Evolutionary conservation across 2,113 vertebrate species (phyloP).

Genomic region (Lipophrys pholis): DNA sequence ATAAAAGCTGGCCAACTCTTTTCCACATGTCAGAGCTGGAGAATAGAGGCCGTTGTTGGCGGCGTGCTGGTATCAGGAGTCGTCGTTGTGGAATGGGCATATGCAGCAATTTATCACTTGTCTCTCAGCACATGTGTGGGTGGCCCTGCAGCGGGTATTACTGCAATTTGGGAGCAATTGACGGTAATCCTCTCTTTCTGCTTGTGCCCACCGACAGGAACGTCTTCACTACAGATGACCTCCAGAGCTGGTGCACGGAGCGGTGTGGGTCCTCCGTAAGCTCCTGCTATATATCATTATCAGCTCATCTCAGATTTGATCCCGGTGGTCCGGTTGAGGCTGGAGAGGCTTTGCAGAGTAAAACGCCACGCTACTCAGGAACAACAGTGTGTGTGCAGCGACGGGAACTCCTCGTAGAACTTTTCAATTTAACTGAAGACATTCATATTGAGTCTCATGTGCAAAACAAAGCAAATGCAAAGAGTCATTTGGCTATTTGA

Average conservation of each 20-base stretch:
- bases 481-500: no score
- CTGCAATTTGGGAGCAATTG: slow-evolving; percentile 81
- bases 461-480: no score
- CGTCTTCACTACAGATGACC: slow-evolving; percentile 58
- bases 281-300: slow-evolving; percentile 57
- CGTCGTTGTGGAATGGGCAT: slow-evolving; percentile 74
- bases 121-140: slow-evolving; percentile 76
- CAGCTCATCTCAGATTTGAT: slow-evolving; percentile 20
- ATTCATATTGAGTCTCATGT: no score
- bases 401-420: no score
- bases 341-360: slow-evolving; percentile 20
- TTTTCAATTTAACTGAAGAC: no score
- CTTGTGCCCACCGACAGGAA: slow-evolving; percentile 38
- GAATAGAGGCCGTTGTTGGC: slow-evolving; percentile 40
- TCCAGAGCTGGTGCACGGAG: slow-evolving; percentile 38
- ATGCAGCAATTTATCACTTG: slow-evolving; percentile 77
- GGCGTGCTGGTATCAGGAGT: slow-evolving; percentile 47
- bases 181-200: slow-evolving; percentile 78
- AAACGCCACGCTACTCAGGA: slow-evolving; percentile 12
- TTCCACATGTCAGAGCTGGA: slow-evolving; percentile 28
- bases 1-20: slow-evolving; percentile 28
- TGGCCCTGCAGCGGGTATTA: slow-evolving; percentile 77
- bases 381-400: no score
- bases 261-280: slow-evolving; percentile 30
- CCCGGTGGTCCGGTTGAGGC: slow-evolving; percentile 40